A percentile compares a stretch with the other conserved stretches of the same genome.
Evolutionary conservation across 2,888 invertebrate genomes (phyloP).

Genomic region (Heliconius ethilla): DNA sequence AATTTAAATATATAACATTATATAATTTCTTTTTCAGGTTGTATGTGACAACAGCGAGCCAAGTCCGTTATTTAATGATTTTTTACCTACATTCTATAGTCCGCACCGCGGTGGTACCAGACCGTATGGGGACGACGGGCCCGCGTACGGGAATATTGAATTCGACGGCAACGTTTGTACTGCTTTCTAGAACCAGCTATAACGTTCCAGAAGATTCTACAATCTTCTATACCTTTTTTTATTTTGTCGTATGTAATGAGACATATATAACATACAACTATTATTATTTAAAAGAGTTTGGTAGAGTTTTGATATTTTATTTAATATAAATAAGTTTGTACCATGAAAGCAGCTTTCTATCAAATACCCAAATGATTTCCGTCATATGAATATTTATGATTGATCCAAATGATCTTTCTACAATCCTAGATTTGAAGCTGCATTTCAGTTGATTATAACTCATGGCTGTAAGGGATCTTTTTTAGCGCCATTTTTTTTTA

Average conservation of each 20-base stretch:
- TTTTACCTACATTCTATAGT: constrained; percentile 73
- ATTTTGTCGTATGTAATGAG: not conserved
- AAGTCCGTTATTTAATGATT: constrained; percentile 74
- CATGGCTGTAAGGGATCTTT: too few relatives aligned
- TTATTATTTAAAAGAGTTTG: not conserved
- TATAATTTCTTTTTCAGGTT: constrained; percentile 56
- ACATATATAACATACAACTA: not conserved
- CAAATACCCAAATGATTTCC: too few relatives aligned
- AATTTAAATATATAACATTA: too few relatives aligned
- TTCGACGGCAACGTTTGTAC: constrained; percentile 76
- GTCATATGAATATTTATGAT: too few relatives aligned
- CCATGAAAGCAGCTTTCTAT: too few relatives aligned
- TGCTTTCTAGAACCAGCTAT: constrained; percentile 58
- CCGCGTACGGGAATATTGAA: constrained; percentile 62
- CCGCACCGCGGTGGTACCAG: constrained; percentile 65
- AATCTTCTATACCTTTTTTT: not conserved
- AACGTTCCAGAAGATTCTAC: not conserved
- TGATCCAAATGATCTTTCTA: too few relatives aligned
- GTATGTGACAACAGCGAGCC: constrained; percentile 66
- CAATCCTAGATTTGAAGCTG: too few relatives aligned
- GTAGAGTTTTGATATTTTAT: not conserved
- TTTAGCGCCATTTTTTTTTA: too few relatives aligned
- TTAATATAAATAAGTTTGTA: not conserved
- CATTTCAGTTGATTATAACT: too few relatives aligned
- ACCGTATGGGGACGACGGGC: constrained; percentile 55